Conservation (phyloP, 2,888 invertebrate genomes). For the Chesias legatella region DNA sequence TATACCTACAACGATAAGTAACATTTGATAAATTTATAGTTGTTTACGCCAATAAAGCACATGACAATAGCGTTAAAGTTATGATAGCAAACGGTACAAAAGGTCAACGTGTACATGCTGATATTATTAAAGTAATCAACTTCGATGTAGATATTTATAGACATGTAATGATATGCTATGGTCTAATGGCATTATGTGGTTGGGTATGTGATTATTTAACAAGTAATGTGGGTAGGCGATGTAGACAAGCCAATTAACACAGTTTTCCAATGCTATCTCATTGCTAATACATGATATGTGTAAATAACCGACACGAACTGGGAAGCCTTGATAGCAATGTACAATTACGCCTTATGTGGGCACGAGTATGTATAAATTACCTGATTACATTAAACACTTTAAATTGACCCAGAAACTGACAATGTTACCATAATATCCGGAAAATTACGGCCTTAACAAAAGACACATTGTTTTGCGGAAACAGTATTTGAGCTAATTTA, state of each 20-base stretch:
- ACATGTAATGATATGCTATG: constrained; percentile 19
- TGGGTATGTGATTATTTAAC: constrained; percentile 34
- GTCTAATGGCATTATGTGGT: constrained; percentile 29
- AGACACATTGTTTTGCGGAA: no score
- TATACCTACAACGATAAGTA: constrained; percentile 47
- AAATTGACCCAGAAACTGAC: constrained; percentile 1
- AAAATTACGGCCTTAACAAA: no score
- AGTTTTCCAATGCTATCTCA: constrained; percentile 31
- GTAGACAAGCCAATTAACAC: constrained; percentile 38
- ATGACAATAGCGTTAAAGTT: constrained; percentile 36
- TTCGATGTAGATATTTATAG: constrained; percentile 34
- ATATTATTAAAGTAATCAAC: constrained; percentile 38
- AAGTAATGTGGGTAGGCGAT: constrained; percentile 28
- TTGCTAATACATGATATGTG: constrained; percentile 24
- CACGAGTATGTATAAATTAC: constrained; percentile 2
- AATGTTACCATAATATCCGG: not conserved
- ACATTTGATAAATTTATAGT: constrained; percentile 43
- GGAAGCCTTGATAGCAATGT: constrained; percentile 12
- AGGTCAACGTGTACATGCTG: constrained; percentile 43
- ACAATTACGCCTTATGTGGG: constrained; percentile 7
- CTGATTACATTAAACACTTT: not conserved
- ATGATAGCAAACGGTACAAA: constrained; percentile 48
- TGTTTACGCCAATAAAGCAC: constrained; percentile 48
- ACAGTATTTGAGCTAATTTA: no score
- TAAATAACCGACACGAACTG: constrained; percentile 19